Evolutionary conservation across 1,140 invertebrate species (phyloP).

Genomic region (Metaphire vulgaris): DNA sequence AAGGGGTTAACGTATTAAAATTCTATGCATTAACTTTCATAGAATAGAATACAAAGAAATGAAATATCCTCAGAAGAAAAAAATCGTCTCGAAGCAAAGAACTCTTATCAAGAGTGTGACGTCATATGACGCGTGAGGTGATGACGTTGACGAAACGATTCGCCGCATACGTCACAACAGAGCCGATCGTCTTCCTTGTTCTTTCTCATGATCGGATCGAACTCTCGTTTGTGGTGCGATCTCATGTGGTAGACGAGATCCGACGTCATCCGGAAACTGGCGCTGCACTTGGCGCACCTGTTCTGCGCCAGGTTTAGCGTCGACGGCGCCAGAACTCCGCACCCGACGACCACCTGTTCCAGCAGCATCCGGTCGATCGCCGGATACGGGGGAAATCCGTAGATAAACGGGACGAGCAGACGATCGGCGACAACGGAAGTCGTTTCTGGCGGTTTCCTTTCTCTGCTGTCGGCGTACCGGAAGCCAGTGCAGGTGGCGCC

Average conservation of each 20-base stretch:
- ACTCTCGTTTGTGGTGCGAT: conserved; percentile 51
- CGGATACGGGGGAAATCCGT: conserved; percentile 42
- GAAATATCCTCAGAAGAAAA: too few species aligned
- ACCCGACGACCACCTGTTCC: conserved; percentile 37
- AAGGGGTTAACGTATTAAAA: too few species aligned
- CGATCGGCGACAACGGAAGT: too few species aligned
- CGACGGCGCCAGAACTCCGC: conserved; percentile 57
- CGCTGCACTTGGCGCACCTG: conserved; percentile 94
- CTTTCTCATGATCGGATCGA: conserved; percentile 41
- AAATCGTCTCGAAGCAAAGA: too few species aligned
- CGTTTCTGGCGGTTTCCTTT: too few species aligned
- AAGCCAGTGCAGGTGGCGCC: neutral
- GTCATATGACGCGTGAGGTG: conserved; percentile 95
- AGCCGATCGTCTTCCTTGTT: conserved; percentile 55
- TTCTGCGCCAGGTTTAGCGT: conserved; percentile 77
- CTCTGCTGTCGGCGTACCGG: conserved; percentile 9
- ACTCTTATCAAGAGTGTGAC: conserved; percentile 59
- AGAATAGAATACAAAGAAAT: too few species aligned
- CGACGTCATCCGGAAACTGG: conserved; percentile 94
- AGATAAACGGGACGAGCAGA: too few species aligned
- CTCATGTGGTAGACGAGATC: conserved; percentile 97
- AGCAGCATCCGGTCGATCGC: conserved; percentile 48
- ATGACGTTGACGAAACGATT: conserved; percentile 88
- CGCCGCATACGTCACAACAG: conserved; percentile 88
- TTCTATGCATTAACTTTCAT: too few species aligned